Percentiles rank a stretch among this genome's conserved stretches.
phyloP scores from a whole-genome alignment of 2,113 vertebrate species.

The Corythoichthys intestinalis region DNA sequence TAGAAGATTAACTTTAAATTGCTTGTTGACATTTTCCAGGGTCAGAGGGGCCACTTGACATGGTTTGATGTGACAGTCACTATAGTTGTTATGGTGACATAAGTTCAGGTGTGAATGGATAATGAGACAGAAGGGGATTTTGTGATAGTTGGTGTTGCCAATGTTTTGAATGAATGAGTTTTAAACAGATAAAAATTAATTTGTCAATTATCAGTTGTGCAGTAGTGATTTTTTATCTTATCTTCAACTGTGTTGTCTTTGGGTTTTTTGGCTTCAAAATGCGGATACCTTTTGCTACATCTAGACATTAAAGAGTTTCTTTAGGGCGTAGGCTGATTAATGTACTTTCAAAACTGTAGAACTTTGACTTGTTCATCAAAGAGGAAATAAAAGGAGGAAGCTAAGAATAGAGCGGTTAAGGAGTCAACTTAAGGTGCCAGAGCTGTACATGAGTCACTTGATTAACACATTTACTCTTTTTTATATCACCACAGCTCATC shows the following conservation, averaged over 20 bases:
- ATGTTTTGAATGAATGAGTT: background rate
- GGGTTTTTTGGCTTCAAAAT: background rate
- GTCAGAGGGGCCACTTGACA: background rate
- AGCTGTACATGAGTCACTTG: too few species aligned
- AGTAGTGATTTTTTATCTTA: background rate
- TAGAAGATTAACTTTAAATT: background rate
- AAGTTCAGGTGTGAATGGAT: background rate
- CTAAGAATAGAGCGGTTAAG: too few species aligned
- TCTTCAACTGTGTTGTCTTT: background rate
- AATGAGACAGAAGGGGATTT: background rate
- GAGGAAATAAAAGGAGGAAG: too few species aligned
- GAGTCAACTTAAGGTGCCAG: too few species aligned
- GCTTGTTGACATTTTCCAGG: background rate
- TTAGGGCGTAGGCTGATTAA: too few species aligned
- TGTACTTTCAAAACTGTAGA: too few species aligned
- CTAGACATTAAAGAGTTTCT: background rate
- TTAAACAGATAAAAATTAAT: background rate
- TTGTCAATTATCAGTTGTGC: background rate
- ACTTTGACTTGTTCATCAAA: too few species aligned
- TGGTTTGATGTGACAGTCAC: background rate
- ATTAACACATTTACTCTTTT: too few species aligned
- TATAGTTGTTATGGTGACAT: background rate
- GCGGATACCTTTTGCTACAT: background rate
- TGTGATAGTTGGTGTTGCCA: background rate
- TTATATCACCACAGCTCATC: too few species aligned